Conservation (phyloP, 2,888 invertebrate genomes). For the Epinotia demarniana region DNA sequence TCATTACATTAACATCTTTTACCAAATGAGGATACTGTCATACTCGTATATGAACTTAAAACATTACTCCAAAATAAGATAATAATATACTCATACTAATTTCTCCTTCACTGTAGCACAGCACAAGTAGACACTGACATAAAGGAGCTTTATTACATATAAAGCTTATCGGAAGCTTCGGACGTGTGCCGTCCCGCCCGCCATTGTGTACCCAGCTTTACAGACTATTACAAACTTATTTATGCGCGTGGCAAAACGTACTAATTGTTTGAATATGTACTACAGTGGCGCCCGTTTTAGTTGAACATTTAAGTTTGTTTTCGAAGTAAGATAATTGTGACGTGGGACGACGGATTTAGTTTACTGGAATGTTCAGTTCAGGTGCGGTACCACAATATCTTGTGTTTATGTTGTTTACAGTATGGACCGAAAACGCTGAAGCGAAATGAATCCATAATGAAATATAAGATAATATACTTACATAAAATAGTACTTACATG, state of each 20-base stretch:
- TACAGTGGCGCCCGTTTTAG: background rate
- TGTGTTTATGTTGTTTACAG: background rate
- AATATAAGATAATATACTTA: too few relatives aligned
- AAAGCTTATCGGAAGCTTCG: conserved; percentile 39
- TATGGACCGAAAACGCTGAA: background rate
- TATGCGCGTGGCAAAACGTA: conserved; percentile 14
- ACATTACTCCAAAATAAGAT: background rate
- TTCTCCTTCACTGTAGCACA: background rate
- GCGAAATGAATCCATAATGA: background rate
- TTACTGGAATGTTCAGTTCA: background rate
- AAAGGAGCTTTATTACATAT: conserved; percentile 35
- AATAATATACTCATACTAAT: background rate
- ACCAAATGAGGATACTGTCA: background rate
- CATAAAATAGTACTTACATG: too few relatives aligned
- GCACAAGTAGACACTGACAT: conserved; percentile 10
- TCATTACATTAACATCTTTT: too few relatives aligned
- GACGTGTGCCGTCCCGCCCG: conserved; percentile 29
- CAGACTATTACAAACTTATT: conserved; percentile 28
- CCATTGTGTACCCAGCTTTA: conserved; percentile 36
- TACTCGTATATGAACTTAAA: background rate
- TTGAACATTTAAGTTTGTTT: conserved; percentile 23
- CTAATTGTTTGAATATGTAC: background rate
- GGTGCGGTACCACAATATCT: background rate
- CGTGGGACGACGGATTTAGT: conserved; percentile 32
- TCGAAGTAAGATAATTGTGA: conserved; percentile 31